Conservation (phyloP, 2,797 vertebrate species). For the Margarornis squamiger region DNA sequence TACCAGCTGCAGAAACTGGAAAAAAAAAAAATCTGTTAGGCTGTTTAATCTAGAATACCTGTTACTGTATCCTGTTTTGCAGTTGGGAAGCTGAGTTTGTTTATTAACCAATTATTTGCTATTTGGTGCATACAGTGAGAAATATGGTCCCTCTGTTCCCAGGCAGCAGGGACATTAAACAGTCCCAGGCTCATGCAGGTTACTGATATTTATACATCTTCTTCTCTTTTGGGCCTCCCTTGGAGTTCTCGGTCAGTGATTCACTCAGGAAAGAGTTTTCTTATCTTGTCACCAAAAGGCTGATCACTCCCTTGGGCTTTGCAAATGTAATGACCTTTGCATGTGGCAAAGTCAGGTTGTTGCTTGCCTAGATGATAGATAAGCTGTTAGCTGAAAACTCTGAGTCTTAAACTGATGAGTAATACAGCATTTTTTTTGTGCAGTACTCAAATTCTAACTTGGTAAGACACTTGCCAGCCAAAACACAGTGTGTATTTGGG, state of each 20-base stretch:
- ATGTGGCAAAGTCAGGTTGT: not conserved
- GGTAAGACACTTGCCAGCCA: not conserved
- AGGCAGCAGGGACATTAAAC: not conserved
- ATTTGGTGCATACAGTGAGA: not conserved
- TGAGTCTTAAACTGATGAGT: not conserved
- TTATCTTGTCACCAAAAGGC: not conserved
- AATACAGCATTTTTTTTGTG: not conserved
- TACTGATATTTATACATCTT: not conserved
- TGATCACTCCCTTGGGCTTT: not conserved
- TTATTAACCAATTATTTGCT: not conserved
- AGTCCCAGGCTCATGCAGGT: not conserved
- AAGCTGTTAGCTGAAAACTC: not conserved
- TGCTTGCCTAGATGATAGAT: not conserved
- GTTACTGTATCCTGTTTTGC: not conserved
- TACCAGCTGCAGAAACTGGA: not conserved
- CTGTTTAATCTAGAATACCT: not conserved
- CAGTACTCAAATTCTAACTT: not conserved
- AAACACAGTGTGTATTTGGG: not conserved
- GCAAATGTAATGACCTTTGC: not conserved
- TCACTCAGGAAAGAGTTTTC: not conserved
- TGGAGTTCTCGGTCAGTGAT: not conserved
- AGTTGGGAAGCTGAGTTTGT: not conserved
- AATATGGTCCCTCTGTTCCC: not conserved
- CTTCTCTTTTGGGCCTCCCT: not conserved
- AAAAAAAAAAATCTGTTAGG: not conserved